phyloP scores from a whole-genome alignment of 1,140 invertebrate species.

The Mya arenaria region DNA sequence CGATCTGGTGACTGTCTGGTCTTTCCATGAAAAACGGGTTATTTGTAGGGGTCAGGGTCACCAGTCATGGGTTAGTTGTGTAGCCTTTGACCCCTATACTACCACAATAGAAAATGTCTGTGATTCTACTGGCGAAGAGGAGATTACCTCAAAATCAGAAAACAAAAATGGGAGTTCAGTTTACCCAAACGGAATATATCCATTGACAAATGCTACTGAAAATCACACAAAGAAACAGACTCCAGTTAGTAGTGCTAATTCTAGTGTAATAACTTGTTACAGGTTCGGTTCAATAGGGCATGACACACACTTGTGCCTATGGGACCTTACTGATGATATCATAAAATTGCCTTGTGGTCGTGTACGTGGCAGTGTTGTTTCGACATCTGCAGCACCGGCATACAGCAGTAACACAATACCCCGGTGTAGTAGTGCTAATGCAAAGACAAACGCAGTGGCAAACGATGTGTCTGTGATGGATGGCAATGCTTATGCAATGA shows the following conservation, averaged over 20 bases:
- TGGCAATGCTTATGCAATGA: conserved; percentile 71
- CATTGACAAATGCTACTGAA: conserved; percentile 26
- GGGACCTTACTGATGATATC: conserved; percentile 99
- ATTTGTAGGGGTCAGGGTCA: conserved; percentile 96
- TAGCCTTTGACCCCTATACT: conserved; percentile 97
- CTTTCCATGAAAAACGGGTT: conserved; percentile 94
- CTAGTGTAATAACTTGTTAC: conserved; percentile 83
- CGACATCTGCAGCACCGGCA: conserved; percentile 49
- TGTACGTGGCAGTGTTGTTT: conserved; percentile 68
- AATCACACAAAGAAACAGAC: conserved; percentile 33
- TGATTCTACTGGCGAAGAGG: conserved; percentile 78
- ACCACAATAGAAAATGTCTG: conserved; percentile 82
- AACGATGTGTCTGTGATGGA: conserved; percentile 71
- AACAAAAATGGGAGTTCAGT: conserved; percentile 29
- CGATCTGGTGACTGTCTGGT: conserved; percentile 99
- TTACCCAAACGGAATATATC: conserved; percentile 35
- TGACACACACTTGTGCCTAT: conserved; percentile 98
- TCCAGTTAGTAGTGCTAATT: conserved; percentile 22
- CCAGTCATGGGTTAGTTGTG: conserved; percentile 96
- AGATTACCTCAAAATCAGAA: conserved; percentile 67
- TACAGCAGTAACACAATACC: conserved; percentile 63
- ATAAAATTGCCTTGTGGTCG: conserved; percentile 83
- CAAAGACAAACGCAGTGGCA: conserved; percentile 70
- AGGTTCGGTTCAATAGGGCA: conserved; percentile 98
- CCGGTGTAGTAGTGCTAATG: conserved; percentile 69